These are phyloP conservation scores for Acanthococcus lagerstroemiae DNA, from an alignment of 2,888 invertebrate species.

Conservation along the genomic window DNA sequence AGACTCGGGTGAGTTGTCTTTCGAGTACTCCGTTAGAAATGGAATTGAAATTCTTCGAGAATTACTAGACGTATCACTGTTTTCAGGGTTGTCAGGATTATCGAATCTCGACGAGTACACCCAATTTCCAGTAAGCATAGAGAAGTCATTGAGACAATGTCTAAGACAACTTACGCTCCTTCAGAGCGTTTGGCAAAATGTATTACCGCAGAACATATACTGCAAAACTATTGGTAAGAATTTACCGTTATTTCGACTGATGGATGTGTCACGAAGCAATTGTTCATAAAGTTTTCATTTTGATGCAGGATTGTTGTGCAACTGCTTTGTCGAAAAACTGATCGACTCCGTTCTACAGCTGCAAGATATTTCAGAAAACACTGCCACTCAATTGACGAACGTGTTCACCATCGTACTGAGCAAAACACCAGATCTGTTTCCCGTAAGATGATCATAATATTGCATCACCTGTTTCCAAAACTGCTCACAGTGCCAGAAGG, in stretches of 20 bases:
- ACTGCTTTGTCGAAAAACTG: constrained; percentile 57
- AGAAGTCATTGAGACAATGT: constrained; percentile 70
- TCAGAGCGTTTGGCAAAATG: constrained; percentile 78
- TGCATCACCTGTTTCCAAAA: neutral
- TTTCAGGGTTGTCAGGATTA: constrained; percentile 44
- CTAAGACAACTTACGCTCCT: constrained; percentile 71
- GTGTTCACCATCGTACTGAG: constrained; percentile 61
- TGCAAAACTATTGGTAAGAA: constrained; percentile 54
- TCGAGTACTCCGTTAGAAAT: neutral
- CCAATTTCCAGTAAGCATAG: constrained; percentile 51
- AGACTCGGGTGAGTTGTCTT: constrained; percentile 52
- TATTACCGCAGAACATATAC: constrained; percentile 67
- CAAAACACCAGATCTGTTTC: constrained; percentile 62
- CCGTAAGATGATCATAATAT: constrained; percentile 44
- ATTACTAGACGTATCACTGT: constrained; percentile 36
- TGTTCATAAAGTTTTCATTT: neutral
- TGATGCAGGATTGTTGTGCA: constrained; percentile 50
- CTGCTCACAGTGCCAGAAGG: too few relatives aligned
- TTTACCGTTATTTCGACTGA: too few relatives aligned
- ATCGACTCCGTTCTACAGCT: constrained; percentile 55
- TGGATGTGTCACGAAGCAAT: neutral
- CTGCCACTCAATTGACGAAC: constrained; percentile 67
- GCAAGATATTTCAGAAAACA: constrained; percentile 79
- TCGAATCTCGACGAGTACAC: constrained; percentile 45
- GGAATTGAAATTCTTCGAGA: neutral